Percentiles rank a stretch among this genome's conserved stretches.
Conservation (phyloP, 2,797 vertebrate species). For the Hydrolagus colliei region DNA sequence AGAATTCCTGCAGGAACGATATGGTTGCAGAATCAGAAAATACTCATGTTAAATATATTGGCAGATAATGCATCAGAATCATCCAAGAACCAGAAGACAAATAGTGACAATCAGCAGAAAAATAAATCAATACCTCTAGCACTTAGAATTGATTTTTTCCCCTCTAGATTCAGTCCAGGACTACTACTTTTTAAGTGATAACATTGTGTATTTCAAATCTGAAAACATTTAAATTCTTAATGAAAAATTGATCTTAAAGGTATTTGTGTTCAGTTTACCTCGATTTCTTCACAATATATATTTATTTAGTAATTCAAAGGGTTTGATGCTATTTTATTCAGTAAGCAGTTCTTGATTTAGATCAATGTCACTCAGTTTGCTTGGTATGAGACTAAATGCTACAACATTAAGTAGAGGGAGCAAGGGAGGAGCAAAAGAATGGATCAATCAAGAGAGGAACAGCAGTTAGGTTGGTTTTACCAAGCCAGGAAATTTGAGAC, state of each 20-base stretch:
- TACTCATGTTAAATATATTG: not conserved
- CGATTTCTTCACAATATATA: not conserved
- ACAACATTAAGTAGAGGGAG: not conserved
- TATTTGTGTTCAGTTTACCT: not conserved
- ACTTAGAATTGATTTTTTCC: not conserved
- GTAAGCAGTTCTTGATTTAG: not conserved
- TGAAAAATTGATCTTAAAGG: not conserved
- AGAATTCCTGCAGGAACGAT: too few relatives aligned
- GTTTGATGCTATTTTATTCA: not conserved
- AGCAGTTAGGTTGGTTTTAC: not conserved
- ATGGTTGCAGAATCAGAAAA: too few relatives aligned
- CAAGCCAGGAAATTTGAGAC: not conserved
- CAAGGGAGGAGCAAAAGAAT: not conserved
- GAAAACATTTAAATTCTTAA: not conserved
- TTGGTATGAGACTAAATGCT: not conserved
- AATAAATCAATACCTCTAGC: not conserved
- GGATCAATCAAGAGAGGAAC: not conserved
- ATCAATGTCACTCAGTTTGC: not conserved
- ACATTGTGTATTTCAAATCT: not conserved
- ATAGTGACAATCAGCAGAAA: not conserved
- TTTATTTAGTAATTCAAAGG: not conserved
- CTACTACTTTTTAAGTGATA: too few relatives aligned
- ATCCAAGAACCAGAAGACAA: not conserved
- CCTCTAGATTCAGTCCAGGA: too few relatives aligned
- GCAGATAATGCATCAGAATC: not conserved